Evolutionary conservation across 1,140 invertebrate genomes (phyloP), one percentile per base, ranked within the genome.

Genomic region (Hermatobates lingyangjiaoensis): DNA sequence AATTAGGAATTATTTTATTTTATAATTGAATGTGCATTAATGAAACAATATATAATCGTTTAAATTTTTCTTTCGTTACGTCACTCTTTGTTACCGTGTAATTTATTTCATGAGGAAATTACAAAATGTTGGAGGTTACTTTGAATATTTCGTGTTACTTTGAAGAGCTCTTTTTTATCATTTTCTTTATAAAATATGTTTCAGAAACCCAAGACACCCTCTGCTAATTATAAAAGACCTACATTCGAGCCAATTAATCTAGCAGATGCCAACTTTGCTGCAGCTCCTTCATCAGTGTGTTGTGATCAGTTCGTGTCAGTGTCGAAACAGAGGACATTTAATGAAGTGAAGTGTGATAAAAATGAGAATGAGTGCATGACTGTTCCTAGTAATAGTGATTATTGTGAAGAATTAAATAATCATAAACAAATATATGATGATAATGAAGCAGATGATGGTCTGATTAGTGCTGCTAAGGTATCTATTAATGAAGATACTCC

Each of bases 201-300:
- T 51, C 26, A 48, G 54, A 51, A 55, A 47, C 46, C 34, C 25
- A 53, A 54, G 10, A 52, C 48, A 34, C 55, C 58, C 21, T 58
- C 56, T 34, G 48, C 53, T 20, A 57, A 30, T 44, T 64, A 63
- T 52, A 54, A 58, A 21, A 44, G 61, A 46, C 59, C 61, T 21
- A 39, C 60, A 27, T 64, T 64, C 52, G 61, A 64, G 51, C 61
- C 62, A 7, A 62, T 64, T 27, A 62, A 61, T 53, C 48, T 64
- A 39, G 61, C 62, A 5, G 62, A 64, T 57, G 62, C 62, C 25
- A 60, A 64, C 56, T 64, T 63, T 54, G 51, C 58, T 46, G 58
- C 61, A 25, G 55, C 56, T 4, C 53, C 27, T 47, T 53, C 53
- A 23, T 53, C 47, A 52, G 40, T 42, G 7, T 18, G 39, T n/a